phyloP scores from a whole-genome alignment of 2,797 vertebrate genomes.

The Pseudochirops corinnae region DNA sequence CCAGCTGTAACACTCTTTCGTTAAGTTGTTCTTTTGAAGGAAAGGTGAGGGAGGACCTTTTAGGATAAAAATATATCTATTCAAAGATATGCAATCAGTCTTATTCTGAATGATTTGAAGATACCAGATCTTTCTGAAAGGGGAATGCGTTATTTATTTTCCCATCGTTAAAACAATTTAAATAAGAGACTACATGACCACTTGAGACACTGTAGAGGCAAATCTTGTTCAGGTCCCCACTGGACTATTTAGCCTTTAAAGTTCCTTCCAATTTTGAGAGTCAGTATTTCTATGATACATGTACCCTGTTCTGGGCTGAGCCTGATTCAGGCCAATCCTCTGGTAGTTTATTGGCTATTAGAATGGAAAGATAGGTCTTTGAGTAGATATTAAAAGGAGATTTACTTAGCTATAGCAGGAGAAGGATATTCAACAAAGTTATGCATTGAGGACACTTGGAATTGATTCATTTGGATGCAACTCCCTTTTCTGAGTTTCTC shows the following conservation, averaged over 20 bases:
- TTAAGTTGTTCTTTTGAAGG: neutral
- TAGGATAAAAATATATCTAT: neutral
- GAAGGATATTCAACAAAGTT: neutral
- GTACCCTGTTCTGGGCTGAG: neutral
- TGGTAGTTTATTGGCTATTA: neutral
- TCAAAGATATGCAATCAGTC: neutral
- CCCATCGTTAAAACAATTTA: neutral
- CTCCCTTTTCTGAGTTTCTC: neutral
- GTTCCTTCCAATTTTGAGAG: neutral
- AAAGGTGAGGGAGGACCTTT: neutral
- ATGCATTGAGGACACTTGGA: neutral
- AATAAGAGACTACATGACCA: neutral
- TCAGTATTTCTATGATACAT: neutral
- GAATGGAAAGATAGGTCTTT: neutral
- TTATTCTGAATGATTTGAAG: neutral
- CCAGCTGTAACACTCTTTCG: neutral
- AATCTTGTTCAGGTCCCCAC: neutral
- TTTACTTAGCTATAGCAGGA: neutral
- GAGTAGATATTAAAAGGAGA: neutral
- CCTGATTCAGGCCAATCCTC: neutral
- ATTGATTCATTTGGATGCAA: neutral
- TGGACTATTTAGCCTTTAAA: neutral
- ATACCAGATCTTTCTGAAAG: neutral
- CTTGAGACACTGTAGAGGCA: neutral
- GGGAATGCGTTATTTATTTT: neutral